Percentiles rank a stretch among this genome's conserved stretches.
Conservation (phyloP, 1,140 invertebrate genomes). For the Drosophila albomicans region DNA sequence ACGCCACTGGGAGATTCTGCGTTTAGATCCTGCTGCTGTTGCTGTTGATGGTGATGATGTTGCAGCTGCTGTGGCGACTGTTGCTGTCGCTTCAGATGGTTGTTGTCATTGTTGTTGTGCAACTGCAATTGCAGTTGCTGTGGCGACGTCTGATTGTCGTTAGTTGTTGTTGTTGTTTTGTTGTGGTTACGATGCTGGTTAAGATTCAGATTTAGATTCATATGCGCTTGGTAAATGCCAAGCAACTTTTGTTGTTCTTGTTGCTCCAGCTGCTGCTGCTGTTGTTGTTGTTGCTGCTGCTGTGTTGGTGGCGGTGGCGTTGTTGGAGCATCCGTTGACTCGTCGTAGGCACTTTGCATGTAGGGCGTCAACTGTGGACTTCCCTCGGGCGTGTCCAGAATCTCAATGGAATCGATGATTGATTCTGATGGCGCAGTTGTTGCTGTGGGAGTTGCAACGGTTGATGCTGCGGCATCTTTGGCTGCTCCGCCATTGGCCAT, state of each 20-base stretch:
- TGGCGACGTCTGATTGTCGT: conserved; percentile 32
- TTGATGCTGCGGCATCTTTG: conserved; percentile 13
- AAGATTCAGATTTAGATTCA: conserved; percentile 37
- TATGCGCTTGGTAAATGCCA: conserved; percentile 50
- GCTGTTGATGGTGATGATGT: conserved; percentile 31
- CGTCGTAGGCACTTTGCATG: conserved; percentile 55
- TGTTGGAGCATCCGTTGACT: conserved; percentile 30
- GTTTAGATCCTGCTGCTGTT: conserved; percentile 42
- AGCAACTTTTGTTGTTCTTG: conserved; percentile 3
- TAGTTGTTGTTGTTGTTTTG: background rate
- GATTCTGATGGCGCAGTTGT: conserved; percentile 22
- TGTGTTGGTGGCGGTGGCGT: background rate
- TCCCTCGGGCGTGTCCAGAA: conserved; percentile 78
- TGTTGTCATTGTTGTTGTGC: conserved; percentile 68
- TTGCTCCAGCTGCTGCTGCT: conserved; percentile 6
- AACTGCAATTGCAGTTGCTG: conserved; percentile 30
- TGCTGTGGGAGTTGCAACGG: conserved; percentile 6
- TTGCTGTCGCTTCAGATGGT: conserved; percentile 65
- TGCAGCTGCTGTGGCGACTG: conserved; percentile 31
- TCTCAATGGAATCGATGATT: conserved; percentile 80
- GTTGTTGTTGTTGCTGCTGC: conserved; percentile 12
- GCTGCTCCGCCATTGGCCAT: conserved; percentile 69
- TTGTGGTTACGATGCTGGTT: conserved; percentile 41
- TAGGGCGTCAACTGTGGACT: conserved; percentile 60
- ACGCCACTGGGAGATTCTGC: conserved; percentile 68